Percentiles rank a stretch among this genome's conserved stretches.
phyloP scores from a whole-genome alignment of 2,888 invertebrate species.

The Eilema sororculum region DNA sequence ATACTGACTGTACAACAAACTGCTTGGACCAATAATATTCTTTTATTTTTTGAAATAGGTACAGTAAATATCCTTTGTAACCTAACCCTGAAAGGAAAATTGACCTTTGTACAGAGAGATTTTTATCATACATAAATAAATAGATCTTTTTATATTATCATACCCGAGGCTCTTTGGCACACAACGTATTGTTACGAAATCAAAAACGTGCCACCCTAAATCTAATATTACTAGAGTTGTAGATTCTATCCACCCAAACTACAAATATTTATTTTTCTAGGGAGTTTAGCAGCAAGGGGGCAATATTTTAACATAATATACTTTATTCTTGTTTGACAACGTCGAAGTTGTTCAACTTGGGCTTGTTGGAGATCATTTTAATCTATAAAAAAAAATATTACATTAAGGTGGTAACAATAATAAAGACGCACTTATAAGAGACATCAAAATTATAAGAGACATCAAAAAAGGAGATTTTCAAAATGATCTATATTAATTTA shows the following conservation, averaged over 20 bases:
- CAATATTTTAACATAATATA: too few species aligned
- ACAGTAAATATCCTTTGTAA: background rate
- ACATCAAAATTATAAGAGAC: too few species aligned
- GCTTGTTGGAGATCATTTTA: background rate
- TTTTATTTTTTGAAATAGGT: background rate
- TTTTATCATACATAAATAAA: constrained; percentile 5
- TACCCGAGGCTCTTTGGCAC: background rate
- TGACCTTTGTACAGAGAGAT: background rate
- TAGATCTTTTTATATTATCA: background rate
- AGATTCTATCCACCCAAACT: background rate
- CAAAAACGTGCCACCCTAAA: background rate
- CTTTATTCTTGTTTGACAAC: too few species aligned
- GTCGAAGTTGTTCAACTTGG: too few species aligned
- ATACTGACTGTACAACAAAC: too few species aligned
- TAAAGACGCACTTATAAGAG: too few species aligned
- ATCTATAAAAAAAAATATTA: too few species aligned
- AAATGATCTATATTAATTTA: too few species aligned
- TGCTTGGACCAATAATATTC: background rate
- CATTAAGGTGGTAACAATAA: too few species aligned
- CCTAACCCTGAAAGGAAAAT: background rate
- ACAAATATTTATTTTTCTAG: background rate
- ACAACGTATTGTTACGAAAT: background rate
- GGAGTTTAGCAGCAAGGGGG: background rate
- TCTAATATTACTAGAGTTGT: constrained; percentile 8
- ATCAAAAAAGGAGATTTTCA: too few species aligned